Base-by-base conservation (phyloP, 1,140 invertebrate genomes). In the Trachymyrmex cornetzi region DNA sequence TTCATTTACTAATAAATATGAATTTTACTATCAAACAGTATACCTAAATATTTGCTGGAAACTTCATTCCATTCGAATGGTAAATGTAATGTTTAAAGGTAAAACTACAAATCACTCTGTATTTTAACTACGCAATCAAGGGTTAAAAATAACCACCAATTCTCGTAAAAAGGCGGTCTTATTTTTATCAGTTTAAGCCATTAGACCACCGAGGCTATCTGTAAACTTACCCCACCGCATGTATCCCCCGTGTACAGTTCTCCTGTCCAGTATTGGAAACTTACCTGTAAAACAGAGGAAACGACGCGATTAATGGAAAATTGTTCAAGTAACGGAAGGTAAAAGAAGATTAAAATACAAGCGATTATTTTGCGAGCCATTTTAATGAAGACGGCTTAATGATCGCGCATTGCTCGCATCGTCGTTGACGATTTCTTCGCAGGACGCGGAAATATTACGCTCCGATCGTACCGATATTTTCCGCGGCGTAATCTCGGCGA, bases 221-320 rank as follows among this genome's bases (percentile, higher is more conserved):
- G 55, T 55, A 48, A 50, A 50, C 61, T 44, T 66, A 64, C 61
- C 44, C 19, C 14, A 12, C n/a, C 67, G 12, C 48, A 11, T 38
- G 19, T 57, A 12, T 34, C 24, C 30, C 12, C 14, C 34, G 2
- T 11, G 7, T 16, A 6, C 63, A 80, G n/a, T 55, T 64, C 53
- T 44, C 55, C 38, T 53, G 53, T n/a, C 38, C 66, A 82, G 86
- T 89, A 82, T 74, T 53, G n/a, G 38, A 7, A 69, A 89, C 92
- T 91, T 90, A 92, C 91, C 87, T 89, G 89, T 53, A 91, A 91
- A 88, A 87, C 38, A 66, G 67, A 89, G 87, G 89, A 90, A 85
- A 82, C 19, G 14, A 64, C 12, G 16, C 12, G 24, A 63, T 89
- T 89, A 89, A 53, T 74, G 59, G 24, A 72, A 74, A 77, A 61